Conservation (phyloP, 2,113 vertebrate species). For the Pyxicephalus adspersus region DNA sequence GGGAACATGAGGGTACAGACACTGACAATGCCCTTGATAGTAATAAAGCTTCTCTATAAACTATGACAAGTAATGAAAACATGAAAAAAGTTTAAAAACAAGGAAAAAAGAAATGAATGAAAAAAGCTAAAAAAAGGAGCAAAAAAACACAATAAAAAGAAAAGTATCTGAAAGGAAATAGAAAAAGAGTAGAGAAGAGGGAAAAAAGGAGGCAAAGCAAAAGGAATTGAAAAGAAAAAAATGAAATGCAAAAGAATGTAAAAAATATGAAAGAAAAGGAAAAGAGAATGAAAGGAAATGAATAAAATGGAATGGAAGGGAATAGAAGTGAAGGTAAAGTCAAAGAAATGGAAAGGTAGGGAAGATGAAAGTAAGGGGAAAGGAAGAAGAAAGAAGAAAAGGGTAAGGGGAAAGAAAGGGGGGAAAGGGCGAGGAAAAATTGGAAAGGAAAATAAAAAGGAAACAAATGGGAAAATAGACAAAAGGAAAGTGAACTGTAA, state of each 20-base stretch:
- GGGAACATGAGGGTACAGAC: too few species aligned
- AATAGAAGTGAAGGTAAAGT: background rate
- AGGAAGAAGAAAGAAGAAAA: background rate
- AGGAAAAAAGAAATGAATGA: background rate
- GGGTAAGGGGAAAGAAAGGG: background rate
- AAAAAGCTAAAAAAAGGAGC: background rate
- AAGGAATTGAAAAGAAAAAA: background rate
- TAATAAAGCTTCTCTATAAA: background rate
- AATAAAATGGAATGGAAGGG: background rate
- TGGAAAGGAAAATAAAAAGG: background rate
- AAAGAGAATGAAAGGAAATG: background rate
- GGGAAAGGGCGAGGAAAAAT: background rate
- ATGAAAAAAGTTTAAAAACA: background rate
- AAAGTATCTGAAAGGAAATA: background rate
- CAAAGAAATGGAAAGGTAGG: background rate
- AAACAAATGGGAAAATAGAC: background rate
- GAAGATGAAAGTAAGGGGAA: background rate
- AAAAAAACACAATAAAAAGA: background rate
- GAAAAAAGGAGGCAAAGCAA: background rate
- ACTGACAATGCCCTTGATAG: too few species aligned
- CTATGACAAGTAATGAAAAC: background rate
- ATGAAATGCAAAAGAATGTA: background rate
- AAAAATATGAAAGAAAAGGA: background rate
- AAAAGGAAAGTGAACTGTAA: background rate
- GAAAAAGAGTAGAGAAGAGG: background rate